Conservation (phyloP, 2,113 vertebrate genomes). For the Eudyptes chrysolophus region DNA sequence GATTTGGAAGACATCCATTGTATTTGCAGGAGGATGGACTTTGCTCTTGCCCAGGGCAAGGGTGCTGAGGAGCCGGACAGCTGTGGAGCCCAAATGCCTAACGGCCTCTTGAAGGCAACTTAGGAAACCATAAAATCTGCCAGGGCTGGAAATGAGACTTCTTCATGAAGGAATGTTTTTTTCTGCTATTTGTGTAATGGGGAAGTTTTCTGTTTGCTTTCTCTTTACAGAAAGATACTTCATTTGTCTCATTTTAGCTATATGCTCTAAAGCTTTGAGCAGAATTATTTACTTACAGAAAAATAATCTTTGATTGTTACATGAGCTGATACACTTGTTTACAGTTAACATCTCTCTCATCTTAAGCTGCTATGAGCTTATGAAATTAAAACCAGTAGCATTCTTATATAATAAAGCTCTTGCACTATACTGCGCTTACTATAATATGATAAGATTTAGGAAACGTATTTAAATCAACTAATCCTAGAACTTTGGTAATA, state of each 20-base stretch:
- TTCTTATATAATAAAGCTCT: neutral
- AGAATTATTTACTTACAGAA: neutral
- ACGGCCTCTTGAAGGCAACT: neutral
- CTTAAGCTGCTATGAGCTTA: neutral
- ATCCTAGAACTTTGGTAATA: neutral
- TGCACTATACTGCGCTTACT: neutral
- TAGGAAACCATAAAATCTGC: neutral
- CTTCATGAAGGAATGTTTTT: neutral
- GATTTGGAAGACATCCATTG: neutral
- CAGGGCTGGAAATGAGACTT: neutral
- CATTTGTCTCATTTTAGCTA: neutral
- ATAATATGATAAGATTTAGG: neutral
- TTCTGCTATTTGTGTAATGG: neutral
- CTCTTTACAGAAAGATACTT: neutral
- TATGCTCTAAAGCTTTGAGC: neutral
- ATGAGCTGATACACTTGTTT: neutral
- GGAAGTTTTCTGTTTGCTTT: neutral
- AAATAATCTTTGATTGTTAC: neutral
- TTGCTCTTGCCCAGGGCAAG: neutral
- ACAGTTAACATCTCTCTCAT: neutral
- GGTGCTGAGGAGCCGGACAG: neutral
- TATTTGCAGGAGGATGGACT: neutral
- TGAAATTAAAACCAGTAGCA: neutral
- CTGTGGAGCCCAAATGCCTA: neutral
- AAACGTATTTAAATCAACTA: neutral